Evolutionary conservation across 2,888 invertebrate species (phyloP), one percentile per base, ranked within the genome.

Genomic region (Andrena fulva): DNA sequence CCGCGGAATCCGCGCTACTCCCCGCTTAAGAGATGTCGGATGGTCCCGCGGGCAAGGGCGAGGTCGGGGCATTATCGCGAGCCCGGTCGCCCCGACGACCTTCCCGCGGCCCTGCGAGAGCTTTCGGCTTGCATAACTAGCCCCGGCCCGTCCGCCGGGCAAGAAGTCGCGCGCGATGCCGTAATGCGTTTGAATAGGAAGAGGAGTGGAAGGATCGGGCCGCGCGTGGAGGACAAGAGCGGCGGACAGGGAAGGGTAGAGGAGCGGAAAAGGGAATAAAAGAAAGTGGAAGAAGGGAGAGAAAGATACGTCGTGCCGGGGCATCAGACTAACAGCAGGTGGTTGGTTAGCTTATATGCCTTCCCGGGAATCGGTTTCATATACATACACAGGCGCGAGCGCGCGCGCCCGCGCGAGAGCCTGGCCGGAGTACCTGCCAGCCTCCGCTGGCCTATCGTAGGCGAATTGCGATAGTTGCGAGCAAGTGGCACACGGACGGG

Each of bases 311-410:
- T 86, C 77, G 87, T 82, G 85, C 29, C 85, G 80, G 87, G 89
- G 91, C 89, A 91, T 90, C 90, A 88, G 88, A 86, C 90, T 89
- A 93, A 92, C 92, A 92, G 92, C 92, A 92, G 92, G 92, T 91
- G 92, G 92, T 91, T 92, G 88, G 87, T 89, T 89, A 89, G 92
- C 91, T 92, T 92, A 92, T 92, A 92, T 91, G 91, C 92, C 91
- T 92, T 91, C 91, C 87, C 90, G 85, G 86, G 92, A 92, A 92
- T 92, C 91, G 91, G 90, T 91, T 91, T 90, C 88, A 90, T 86
- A 85, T 91, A 87, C 85, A 85, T 85, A 82, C 86, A 85, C 86
- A 84, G 85, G 82, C 76, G 48, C 56, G 66, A 63, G 33, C 85
- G 82, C 85, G 82, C 76, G 33, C 67, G 66, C 59, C n/a, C n/a